A percentile compares a stretch with the other conserved stretches of the same genome.
phyloP scores from a whole-genome alignment of 2,888 invertebrate species.

The Graphium colonna region DNA sequence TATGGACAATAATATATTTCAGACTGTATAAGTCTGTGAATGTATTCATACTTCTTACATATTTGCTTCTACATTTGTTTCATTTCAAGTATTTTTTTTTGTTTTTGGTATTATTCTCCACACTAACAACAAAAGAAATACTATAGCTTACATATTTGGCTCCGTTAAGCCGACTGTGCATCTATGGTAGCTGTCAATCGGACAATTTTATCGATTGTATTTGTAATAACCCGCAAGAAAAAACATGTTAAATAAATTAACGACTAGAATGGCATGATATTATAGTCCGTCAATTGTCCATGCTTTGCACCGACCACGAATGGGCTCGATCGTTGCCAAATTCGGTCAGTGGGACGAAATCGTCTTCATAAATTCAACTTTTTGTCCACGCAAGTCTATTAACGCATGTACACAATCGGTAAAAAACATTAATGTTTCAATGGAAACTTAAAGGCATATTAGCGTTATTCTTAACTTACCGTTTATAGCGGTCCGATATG shows the following conservation, averaged over 20 bases:
- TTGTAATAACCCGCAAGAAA: too few relatives aligned
- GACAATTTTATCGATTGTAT: too few relatives aligned
- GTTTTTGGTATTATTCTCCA: too few relatives aligned
- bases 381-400: not conserved
- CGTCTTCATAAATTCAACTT: not conserved
- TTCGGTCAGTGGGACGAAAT: not conserved
- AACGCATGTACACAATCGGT: not conserved
- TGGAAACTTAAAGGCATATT: constrained; percentile 1
- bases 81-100: too few relatives aligned
- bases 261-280: not conserved
- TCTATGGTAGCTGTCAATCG: too few relatives aligned
- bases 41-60: too few relatives aligned
- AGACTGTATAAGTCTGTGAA: too few relatives aligned
- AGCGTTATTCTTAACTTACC: constrained; percentile 8
- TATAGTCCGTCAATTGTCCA: not conserved
- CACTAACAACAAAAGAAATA: too few relatives aligned
- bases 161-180: too few relatives aligned
- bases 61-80: too few relatives aligned
- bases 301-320: not conserved
- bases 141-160: too few relatives aligned
- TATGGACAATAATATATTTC: too few relatives aligned
- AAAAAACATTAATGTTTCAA: constrained; percentile 12
- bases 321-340: not conserved
- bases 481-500: constrained; percentile 38
- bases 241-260: not conserved